These are phyloP conservation scores for Antheraea yamamai DNA, from an alignment of 2,888 invertebrate species.

Conservation along the genomic window DNA sequence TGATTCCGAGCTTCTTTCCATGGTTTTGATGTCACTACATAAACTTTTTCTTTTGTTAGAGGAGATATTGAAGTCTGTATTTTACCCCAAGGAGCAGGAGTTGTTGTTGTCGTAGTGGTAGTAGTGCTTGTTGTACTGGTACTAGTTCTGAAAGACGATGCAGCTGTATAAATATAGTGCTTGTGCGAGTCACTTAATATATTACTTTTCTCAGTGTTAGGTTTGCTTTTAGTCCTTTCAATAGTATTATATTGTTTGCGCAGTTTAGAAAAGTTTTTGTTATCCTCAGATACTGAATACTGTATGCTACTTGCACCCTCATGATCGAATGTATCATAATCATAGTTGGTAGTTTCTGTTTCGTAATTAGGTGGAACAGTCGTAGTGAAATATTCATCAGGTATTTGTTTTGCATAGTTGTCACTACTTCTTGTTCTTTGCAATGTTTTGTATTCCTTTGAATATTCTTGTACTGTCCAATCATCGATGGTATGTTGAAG, in stretches of 20 bases:
- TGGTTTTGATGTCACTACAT: constrained; percentile 91
- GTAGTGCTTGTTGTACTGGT: constrained; percentile 62
- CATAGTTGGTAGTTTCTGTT: constrained; percentile 57
- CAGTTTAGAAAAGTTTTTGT: constrained; percentile 44
- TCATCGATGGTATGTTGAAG: constrained; percentile 92
- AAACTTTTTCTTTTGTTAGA: constrained; percentile 90
- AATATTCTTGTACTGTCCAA: constrained; percentile 91
- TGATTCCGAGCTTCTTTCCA: constrained; percentile 61
- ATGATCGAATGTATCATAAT: constrained; percentile 71
- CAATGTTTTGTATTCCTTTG: constrained; percentile 73
- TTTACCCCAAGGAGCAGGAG: constrained; percentile 84
- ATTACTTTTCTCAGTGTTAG: constrained; percentile 52
- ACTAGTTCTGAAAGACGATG: constrained; percentile 64
- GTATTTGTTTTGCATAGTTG: constrained; percentile 88
- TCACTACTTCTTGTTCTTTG: constrained; percentile 79
- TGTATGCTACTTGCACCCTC: constrained; percentile 75
- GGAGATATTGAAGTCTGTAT: constrained; percentile 88
- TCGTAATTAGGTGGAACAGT: constrained; percentile 68
- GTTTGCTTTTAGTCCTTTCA: constrained; percentile 55
- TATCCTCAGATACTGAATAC: constrained; percentile 63
- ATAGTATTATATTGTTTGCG: constrained; percentile 65
- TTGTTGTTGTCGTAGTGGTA: constrained; percentile 52
- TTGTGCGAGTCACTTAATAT: constrained; percentile 55
- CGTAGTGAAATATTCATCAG: constrained; percentile 88
- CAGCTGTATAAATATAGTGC: constrained; percentile 69